Conservation (phyloP, 2,797 vertebrate genomes). For the Tokudaia tokunoshimensis region DNA sequence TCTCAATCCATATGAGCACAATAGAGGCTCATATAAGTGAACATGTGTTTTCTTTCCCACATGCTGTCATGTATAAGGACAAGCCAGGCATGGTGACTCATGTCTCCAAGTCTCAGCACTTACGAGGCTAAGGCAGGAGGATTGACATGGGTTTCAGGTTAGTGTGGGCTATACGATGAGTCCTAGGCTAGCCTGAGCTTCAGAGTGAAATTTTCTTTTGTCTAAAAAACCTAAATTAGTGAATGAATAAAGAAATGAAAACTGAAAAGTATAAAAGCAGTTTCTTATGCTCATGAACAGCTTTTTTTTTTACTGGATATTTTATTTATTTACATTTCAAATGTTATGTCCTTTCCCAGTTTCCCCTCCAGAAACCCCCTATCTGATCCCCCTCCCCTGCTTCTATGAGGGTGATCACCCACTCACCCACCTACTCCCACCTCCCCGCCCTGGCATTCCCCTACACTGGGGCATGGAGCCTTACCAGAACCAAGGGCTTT, state of each 20-base stretch:
- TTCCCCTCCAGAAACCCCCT: too few species aligned
- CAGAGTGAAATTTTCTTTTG: background rate
- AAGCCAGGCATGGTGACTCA: background rate
- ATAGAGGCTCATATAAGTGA: background rate
- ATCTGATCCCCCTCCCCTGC: too few species aligned
- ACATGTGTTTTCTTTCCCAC: background rate
- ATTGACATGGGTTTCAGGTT: background rate
- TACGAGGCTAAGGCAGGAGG: background rate
- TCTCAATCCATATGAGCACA: background rate
- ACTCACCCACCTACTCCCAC: too few species aligned
- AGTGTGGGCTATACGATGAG: background rate
- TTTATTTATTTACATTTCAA: too few species aligned
- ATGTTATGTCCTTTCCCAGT: too few species aligned
- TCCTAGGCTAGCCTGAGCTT: background rate
- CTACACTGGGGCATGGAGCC: too few species aligned
- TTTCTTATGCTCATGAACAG: background rate
- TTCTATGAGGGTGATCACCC: too few species aligned
- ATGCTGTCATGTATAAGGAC: too few species aligned
- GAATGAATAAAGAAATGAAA: background rate
- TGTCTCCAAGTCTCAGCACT: background rate
- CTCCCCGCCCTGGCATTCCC: too few species aligned
- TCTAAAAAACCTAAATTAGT: background rate
- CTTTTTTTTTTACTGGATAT: too few species aligned
- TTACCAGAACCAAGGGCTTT: too few species aligned
- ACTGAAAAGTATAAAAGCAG: background rate